These are phyloP conservation scores for Hypsibius dujardini DNA, from an alignment of 1,140 invertebrate species.

Conservation along the genomic window DNA sequence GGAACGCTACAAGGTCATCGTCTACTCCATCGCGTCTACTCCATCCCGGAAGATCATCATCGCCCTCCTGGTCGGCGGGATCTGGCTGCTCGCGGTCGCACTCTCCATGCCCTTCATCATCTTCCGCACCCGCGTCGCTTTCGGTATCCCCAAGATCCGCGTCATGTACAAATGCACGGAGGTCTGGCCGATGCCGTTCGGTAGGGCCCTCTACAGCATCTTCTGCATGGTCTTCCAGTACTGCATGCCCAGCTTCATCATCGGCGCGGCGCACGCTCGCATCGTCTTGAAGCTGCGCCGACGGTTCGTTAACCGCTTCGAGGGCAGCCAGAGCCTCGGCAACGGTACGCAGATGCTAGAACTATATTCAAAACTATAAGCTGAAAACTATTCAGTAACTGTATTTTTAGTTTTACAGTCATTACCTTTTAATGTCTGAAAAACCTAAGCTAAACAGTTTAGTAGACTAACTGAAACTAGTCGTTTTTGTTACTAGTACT, in stretches of 20 bases:
- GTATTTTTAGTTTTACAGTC: too few species aligned
- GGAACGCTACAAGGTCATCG: slow-evolving; percentile 59
- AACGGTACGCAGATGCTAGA: too few species aligned
- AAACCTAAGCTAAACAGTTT: too few species aligned
- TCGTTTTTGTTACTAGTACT: too few species aligned
- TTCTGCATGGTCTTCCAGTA: slow-evolving; percentile 67
- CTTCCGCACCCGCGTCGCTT: slow-evolving; percentile 40
- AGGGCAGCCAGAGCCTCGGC: slow-evolving; percentile 1
- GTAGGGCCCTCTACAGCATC: slow-evolving; percentile 58
- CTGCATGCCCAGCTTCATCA: slow-evolving; percentile 58
- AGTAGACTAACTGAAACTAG: too few species aligned
- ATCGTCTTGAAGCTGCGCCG: slow-evolving; percentile 41
- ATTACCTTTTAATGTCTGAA: too few species aligned
- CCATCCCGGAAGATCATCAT: slow-evolving; percentile 50
- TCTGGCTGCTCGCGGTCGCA: slow-evolving; percentile 57
- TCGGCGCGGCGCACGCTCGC: slow-evolving; percentile 43
- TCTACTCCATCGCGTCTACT: slow-evolving; percentile 58
- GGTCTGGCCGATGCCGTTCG: slow-evolving; percentile 52
- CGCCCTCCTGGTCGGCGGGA: slow-evolving; percentile 47
- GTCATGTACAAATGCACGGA: slow-evolving; percentile 47
- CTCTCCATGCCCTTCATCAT: slow-evolving; percentile 59
- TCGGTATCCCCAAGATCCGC: slow-evolving; percentile 23
- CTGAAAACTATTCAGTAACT: too few species aligned
- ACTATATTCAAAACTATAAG: too few species aligned
- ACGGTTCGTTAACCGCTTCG: slow-evolving; percentile 29